phyloP scores from a whole-genome alignment of 2,888 invertebrate species.

The Patella ulyssiponensis region DNA sequence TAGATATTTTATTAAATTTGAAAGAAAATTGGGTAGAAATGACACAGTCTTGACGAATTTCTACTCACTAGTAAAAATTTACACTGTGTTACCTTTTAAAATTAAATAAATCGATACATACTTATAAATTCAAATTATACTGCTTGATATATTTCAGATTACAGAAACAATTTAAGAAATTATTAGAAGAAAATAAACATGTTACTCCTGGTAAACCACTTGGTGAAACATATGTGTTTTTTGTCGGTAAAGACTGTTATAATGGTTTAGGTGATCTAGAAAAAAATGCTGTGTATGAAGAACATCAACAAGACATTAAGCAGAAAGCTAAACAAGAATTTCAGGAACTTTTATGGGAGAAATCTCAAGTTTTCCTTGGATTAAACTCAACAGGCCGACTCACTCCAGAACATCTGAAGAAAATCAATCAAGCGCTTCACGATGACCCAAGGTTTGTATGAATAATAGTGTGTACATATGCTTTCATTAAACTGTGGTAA shows the following conservation, averaged over 20 bases:
- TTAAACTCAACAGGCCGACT: slow-evolving; percentile 90
- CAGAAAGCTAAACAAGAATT: slow-evolving; percentile 92
- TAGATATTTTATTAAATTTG: too few relatives aligned
- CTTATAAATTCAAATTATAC: too few relatives aligned
- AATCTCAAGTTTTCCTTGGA: slow-evolving; percentile 89
- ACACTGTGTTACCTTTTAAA: too few relatives aligned
- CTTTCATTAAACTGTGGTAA: background rate
- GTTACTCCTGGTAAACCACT: slow-evolving; percentile 95
- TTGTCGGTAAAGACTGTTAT: slow-evolving; percentile 95
- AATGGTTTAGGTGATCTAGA: slow-evolving; percentile 91
- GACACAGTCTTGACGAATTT: too few relatives aligned
- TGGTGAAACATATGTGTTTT: slow-evolving; percentile 85
- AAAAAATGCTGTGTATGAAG: slow-evolving; percentile 92
- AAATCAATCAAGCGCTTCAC: slow-evolving; percentile 89
- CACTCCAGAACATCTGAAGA: slow-evolving; percentile 93
- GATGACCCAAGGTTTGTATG: slow-evolving; percentile 87
- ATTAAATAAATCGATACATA: too few relatives aligned
- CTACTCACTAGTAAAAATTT: too few relatives aligned
- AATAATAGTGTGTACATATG: background rate
- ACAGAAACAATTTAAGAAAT: slow-evolving; percentile 93
- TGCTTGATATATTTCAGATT: slow-evolving; percentile 77
- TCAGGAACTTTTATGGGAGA: slow-evolving; percentile 92
- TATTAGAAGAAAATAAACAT: slow-evolving; percentile 93
- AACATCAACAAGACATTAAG: slow-evolving; percentile 82
- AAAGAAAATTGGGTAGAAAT: too few relatives aligned